Evolutionary conservation across 1,140 invertebrate genomes (phyloP).

Genomic region (Drosophila subpulchrella): DNA sequence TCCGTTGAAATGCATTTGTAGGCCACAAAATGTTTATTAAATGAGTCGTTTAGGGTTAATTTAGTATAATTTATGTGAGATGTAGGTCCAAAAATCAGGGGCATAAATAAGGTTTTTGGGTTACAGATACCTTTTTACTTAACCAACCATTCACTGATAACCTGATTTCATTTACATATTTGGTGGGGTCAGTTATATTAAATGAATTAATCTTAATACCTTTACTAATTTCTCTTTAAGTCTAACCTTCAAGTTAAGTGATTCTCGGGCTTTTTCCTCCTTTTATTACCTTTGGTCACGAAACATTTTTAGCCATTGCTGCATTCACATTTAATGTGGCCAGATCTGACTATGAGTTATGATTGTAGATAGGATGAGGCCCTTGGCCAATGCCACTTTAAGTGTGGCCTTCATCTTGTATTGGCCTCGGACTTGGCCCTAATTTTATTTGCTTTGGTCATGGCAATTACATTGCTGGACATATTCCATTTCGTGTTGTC

Average conservation of each 20-base stretch:
- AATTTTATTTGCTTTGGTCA: slow-evolving; percentile 61
- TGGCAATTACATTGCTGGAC: slow-evolving; percentile 45
- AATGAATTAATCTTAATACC: background rate
- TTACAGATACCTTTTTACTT: slow-evolving; percentile 9
- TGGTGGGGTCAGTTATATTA: background rate
- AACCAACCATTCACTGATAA: slow-evolving; percentile 2
- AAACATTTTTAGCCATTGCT: background rate
- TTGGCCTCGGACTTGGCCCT: slow-evolving; percentile 30
- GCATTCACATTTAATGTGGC: background rate
- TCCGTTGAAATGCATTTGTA: slow-evolving; percentile 21
- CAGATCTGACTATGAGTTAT: slow-evolving; percentile 37
- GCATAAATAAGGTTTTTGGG: slow-evolving; percentile 32
- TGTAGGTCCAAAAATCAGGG: slow-evolving; percentile 9
- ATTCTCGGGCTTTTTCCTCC: too few relatives aligned
- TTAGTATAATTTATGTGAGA: slow-evolving; percentile 44
- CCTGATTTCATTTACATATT: slow-evolving; percentile 1
- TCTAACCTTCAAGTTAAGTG: background rate
- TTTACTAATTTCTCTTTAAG: too few relatives aligned
- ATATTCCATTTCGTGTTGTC: slow-evolving; percentile 58
- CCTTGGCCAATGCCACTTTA: slow-evolving; percentile 29
- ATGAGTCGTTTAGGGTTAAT: slow-evolving; percentile 40
- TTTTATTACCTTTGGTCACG: background rate
- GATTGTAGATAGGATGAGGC: slow-evolving; percentile 6
- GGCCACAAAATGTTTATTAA: slow-evolving; percentile 46
- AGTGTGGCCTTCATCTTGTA: slow-evolving; percentile 36